These are phyloP conservation scores for Lycophotia porphyrea DNA, from an alignment of 2,888 invertebrate species.

Conservation along the genomic window DNA sequence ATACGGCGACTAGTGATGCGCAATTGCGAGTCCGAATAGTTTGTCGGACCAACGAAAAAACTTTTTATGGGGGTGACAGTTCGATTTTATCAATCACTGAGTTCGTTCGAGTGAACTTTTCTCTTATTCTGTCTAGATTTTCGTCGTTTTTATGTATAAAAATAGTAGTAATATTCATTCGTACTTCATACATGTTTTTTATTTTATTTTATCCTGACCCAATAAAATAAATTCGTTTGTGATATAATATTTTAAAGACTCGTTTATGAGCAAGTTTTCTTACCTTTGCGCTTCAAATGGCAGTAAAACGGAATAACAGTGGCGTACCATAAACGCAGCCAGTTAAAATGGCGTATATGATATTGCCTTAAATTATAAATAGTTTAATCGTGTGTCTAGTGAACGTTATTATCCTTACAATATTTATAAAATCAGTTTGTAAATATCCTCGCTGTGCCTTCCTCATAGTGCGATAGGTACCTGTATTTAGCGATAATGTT, in stretches of 20 bases:
- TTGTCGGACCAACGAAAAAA: conserved; percentile 51
- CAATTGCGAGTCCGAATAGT: conserved; percentile 52
- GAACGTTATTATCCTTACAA: conserved; percentile 20
- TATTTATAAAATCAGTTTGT: conserved; percentile 13
- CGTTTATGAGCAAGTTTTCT: conserved; percentile 47
- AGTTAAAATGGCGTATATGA: conserved; percentile 5
- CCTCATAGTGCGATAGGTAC: conserved; percentile 9
- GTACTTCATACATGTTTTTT: background rate
- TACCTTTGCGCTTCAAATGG: conserved; percentile 35
- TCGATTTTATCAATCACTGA: conserved; percentile 51
- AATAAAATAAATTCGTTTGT: conserved; percentile 25
- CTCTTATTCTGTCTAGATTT: conserved; percentile 12
- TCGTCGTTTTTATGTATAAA: conserved; percentile 8
- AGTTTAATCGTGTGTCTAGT: background rate
- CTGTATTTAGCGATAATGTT: background rate
- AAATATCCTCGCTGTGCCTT: conserved; percentile 25
- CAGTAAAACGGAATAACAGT: conserved; percentile 28
- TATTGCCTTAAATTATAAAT: conserved; percentile 10
- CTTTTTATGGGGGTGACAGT: conserved; percentile 44
- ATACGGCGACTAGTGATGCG: conserved; percentile 72
- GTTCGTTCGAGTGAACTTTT: conserved; percentile 34
- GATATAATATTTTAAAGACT: conserved; percentile 22
- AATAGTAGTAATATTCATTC: conserved; percentile 23
- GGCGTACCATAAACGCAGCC: conserved; percentile 16
- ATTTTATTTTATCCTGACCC: conserved; percentile 1